Base-by-base conservation (phyloP, 2,888 invertebrate genomes). In the Latrodectus hesperus region DNA sequence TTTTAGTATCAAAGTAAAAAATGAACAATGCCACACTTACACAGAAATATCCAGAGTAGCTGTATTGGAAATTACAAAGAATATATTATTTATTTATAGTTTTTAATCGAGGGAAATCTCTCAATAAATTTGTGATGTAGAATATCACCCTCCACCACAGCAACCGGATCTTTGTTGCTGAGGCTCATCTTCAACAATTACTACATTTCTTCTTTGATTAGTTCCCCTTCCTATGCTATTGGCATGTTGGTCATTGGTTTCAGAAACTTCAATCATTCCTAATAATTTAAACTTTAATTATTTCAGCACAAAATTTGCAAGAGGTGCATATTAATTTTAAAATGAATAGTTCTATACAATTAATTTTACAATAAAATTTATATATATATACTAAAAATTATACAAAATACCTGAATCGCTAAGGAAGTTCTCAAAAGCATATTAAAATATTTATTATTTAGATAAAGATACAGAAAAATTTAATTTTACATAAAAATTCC, bases 181-280 rank as follows among this genome's bases (percentile, higher is more conserved):
- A 5, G 87, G 87, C 26, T 89, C 89, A 55, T 89, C 88, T 67
- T 89, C 89, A n/a, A 89, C 88, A n/a, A 89, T 85, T 1, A 88
- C 82, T 8, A 89, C 89, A 76, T 89, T 89, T 72, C 84, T 73
- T 55, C 89, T 78, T 17, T 82, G 88, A 53, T 84, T 87, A 49
- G 73, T 70, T 9, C 64, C 83, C n/a, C 88, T 74, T 26, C 89
- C 88, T 17, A 89, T 60, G 60, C 88, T 88, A 49, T 76, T 89
- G 38, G 82, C 78, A 17, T 82, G 89, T 26, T 86, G 77, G 16
- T 84, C 84, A 53, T 70, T 88, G 26, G 72, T 68, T 60, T 89
- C 89, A 51, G 81, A 55, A 53, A 88, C 82, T 67, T 89, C 89
- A 38, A 89, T 88, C 87, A 87, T 87, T 49, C 78, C 84, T 84